Conservation (phyloP, 2,888 invertebrate genomes). For the Timema cristinae region DNA sequence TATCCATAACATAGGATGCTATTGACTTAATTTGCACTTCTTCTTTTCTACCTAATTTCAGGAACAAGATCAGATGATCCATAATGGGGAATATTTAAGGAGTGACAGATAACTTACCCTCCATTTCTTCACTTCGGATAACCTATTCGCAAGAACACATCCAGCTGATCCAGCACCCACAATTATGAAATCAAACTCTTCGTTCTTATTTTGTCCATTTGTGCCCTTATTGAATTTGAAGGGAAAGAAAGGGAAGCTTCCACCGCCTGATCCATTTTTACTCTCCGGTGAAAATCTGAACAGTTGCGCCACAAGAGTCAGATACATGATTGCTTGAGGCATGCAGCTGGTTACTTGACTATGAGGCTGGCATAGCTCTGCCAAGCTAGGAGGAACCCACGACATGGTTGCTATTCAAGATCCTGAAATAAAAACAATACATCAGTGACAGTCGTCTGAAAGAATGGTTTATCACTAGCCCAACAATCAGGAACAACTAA, state of each 20-base stretch:
- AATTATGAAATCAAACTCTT: constrained; percentile 58
- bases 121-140: constrained; percentile 59
- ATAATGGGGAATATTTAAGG: no score
- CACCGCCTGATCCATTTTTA: not conserved
- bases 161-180: constrained; percentile 67
- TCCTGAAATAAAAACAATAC: not conserved
- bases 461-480: no score
- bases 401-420: constrained; percentile 25
- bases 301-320: constrained; percentile 54
- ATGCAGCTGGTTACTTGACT: constrained; percentile 57
- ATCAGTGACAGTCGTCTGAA: not conserved
- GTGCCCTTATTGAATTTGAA: constrained; percentile 37
- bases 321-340: constrained; percentile 54
- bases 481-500: no score
- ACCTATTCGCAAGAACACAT: constrained; percentile 61
- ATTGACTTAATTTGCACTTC: no score
- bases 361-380: constrained; percentile 51
- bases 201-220: constrained; percentile 36
- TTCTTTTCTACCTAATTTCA: no score
- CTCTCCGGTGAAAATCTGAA: constrained; percentile 53
- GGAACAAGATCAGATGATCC: no score
- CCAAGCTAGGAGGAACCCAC: constrained; percentile 48
- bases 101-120: constrained; percentile 35
- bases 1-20: no score
- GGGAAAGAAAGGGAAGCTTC: not conserved